Conservation (phyloP, 1,140 invertebrate species). For the Popillia japonica region DNA sequence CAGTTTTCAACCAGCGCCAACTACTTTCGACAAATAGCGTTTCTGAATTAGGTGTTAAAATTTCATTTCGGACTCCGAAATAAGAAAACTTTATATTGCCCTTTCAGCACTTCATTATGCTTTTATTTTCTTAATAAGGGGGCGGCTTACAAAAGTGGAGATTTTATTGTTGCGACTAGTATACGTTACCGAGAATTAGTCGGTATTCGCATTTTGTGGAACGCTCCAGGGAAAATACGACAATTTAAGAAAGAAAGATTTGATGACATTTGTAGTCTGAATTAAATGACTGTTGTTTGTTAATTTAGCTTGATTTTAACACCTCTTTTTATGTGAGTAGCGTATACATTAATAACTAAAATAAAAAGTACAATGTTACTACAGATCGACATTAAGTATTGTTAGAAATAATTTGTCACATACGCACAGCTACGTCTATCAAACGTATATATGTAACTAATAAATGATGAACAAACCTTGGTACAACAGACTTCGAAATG, state of each 20-base stretch:
- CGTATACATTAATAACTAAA: no score
- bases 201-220: not conserved
- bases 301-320: no score
- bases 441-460: no score
- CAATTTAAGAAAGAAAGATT: not conserved
- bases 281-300: not conserved
- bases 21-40: conserved; percentile 46
- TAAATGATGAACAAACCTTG: no score
- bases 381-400: no score
- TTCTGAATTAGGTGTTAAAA: conserved; percentile 48
- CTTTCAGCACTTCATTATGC: conserved; percentile 46
- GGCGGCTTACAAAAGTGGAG: conserved; percentile 16
- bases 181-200: not conserved
- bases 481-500: no score
- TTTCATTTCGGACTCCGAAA: conserved; percentile 46
- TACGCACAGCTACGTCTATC: no score
- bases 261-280: not conserved
- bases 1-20: conserved; percentile 27
- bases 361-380: no score
- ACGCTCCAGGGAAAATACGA: not conserved
- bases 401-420: no score
- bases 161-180: conserved; percentile 24
- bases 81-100: conserved; percentile 49
- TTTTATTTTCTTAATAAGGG: conserved; percentile 43
- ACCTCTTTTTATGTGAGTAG: no score